phyloP scores from a whole-genome alignment of 1,140 invertebrate genomes.

The Hestina assimilis region DNA sequence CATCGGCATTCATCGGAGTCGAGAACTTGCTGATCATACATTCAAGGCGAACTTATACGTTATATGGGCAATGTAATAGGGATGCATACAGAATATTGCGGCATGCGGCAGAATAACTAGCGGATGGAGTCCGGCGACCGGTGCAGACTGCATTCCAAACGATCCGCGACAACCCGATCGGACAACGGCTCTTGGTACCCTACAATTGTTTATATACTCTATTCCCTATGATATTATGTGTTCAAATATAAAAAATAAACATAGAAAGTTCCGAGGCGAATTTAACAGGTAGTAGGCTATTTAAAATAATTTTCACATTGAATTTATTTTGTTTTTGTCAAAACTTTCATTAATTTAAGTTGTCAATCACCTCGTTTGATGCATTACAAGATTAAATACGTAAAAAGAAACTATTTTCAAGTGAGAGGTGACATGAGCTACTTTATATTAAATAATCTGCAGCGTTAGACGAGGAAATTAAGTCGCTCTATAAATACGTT shows the following conservation, averaged over 20 bases:
- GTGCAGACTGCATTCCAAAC: conserved; percentile 63
- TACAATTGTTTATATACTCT: conserved; percentile 37
- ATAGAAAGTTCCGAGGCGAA: too few species aligned
- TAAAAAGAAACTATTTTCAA: too few species aligned
- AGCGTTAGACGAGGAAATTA: not conserved
- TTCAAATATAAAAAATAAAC: too few species aligned
- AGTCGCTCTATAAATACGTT: not conserved
- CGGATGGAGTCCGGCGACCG: conserved; percentile 32
- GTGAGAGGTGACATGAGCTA: not conserved
- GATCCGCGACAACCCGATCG: conserved; percentile 43
- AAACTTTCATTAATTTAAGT: too few species aligned
- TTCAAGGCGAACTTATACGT: conserved; percentile 6
- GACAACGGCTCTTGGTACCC: conserved; percentile 57
- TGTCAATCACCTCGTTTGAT: not conserved
- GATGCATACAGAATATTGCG: conserved; percentile 34
- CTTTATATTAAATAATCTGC: not conserved
- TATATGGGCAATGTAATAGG: conserved; percentile 12
- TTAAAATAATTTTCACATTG: too few species aligned
- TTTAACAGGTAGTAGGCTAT: too few species aligned
- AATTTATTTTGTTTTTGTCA: too few species aligned
- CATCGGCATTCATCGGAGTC: not conserved
- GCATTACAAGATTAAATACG: not conserved
- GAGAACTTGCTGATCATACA: not conserved
- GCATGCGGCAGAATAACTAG: conserved; percentile 47
- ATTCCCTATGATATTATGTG: too few species aligned